Base-by-base conservation (phyloP, 2,888 invertebrate species). In the Eupeodes luniger region DNA sequence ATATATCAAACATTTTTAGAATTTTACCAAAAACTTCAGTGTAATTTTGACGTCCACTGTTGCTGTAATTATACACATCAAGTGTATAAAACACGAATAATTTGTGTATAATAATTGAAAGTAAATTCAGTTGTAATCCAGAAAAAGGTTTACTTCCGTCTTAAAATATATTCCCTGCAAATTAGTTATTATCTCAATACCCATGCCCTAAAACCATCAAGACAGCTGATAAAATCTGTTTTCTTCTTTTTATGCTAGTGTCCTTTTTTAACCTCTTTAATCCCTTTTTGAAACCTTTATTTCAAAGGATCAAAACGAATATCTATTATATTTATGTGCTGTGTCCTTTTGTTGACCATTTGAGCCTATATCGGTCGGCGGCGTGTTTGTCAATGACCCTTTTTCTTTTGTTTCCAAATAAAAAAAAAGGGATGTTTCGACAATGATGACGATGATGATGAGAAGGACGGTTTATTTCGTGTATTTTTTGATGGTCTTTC, bases 161-260 rank as follows among this genome's bases (percentile, higher is more conserved):
- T 27, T 3, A 27, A 27, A 27, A 86, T 57, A 79, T 79, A 59
- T 69, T 64, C 34, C 75, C 53, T 79, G 59, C 62, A 66, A 66
- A 62, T 76, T 67, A 69, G 34, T 16, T 59, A n/a, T 66, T 14
- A 27, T 74, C 62, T 72, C 76, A 74, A 84, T 77, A 70, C 80
- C 67, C 62, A 77, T 61, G 80, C 77, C 80, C 84, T 84, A 77
- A 84, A 84, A 80, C 84, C 80, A 77, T 87, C 87, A 83, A 55
- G 62, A 57, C 86, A 87, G 87, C 87, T 87, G 87, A 80, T 74
- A 53, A 69, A 87, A 87, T 87, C 80, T 74, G 80, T 76, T 69
- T 74, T 5, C 47, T 47, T 61, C 59, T 53, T 19, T 12, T 9
- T 44, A 12, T 51, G 9, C 40, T 16, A 49, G 14, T 49, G 51